These are phyloP conservation scores for Tetramorium parvispinum DNA, from an alignment of 1,140 invertebrate genomes.

Conservation along the genomic window DNA sequence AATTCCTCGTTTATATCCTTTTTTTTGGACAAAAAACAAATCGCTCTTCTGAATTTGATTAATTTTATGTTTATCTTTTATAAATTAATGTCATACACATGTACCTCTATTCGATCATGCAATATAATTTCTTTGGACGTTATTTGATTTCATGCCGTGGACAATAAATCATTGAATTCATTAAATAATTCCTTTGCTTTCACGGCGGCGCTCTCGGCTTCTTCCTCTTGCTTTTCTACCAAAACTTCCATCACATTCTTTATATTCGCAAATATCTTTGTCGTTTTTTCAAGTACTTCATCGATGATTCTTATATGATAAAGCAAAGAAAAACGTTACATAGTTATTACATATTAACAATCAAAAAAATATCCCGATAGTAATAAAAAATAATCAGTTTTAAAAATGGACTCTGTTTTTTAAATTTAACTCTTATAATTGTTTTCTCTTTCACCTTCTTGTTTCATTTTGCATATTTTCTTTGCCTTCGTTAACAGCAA, in stretches of 20 bases:
- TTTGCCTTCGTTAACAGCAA: conserved; percentile 89
- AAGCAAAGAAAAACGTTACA: no score
- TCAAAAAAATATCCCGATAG: no score
- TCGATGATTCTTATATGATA: no score
- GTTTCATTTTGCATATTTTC: conserved; percentile 86
- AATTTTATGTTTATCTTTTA: background rate
- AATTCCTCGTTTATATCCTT: conserved; percentile 91
- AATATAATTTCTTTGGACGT: conserved; percentile 93
- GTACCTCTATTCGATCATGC: conserved; percentile 92
- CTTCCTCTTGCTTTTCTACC: conserved; percentile 61
- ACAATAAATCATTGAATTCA: conserved; percentile 85
- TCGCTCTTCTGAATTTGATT: background rate
- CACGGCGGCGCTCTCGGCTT: conserved; percentile 78
- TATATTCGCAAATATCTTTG: conserved; percentile 68
- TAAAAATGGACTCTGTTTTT: no score
- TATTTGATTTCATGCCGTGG: conserved; percentile 89
- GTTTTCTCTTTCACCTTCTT: conserved; percentile 83
- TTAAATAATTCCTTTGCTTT: conserved; percentile 84
- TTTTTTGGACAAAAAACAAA: conserved; percentile 45
- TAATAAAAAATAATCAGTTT: no score
- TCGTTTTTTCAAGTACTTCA: conserved; percentile 78
- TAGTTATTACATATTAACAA: no score
- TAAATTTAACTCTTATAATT: no score
- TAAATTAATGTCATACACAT: conserved; percentile 44
- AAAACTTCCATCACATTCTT: conserved; percentile 69